A percentile compares a stretch with the other conserved stretches of the same genome.
Conservation (phyloP, 2,113 vertebrate genomes). For the Acrocephalus kingi region DNA sequence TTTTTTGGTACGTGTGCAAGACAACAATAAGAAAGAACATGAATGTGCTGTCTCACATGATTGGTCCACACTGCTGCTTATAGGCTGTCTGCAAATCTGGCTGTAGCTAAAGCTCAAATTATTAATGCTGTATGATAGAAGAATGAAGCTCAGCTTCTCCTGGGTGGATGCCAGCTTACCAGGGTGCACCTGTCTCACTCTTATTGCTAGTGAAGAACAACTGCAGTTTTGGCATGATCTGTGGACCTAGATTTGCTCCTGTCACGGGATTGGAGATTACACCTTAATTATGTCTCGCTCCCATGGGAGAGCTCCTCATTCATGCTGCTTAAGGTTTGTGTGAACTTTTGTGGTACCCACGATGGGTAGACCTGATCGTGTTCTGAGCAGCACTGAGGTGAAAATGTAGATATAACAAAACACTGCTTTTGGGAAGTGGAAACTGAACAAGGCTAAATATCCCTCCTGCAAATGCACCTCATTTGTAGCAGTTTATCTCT, state of each 20-base stretch:
- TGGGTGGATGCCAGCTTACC: background rate
- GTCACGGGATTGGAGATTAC: background rate
- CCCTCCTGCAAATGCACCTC: background rate
- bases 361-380: background rate
- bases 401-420: background rate
- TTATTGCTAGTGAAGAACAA: background rate
- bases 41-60: background rate
- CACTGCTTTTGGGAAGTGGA: background rate
- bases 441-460: background rate
- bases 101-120: background rate
- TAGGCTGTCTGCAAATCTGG: background rate
- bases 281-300: background rate
- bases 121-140: background rate
- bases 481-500: background rate
- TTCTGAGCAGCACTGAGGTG: background rate
- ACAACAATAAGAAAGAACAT: background rate
- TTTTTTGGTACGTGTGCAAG: background rate
- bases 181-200: background rate
- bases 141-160: background rate
- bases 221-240: background rate
- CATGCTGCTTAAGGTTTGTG: background rate
- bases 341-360: background rate
- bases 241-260: background rate
- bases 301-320: background rate
- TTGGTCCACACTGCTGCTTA: background rate